Percentiles rank a stretch among this genome's conserved stretches.
phyloP scores from a whole-genome alignment of 2,888 invertebrate genomes.

The Troilus luridus region DNA sequence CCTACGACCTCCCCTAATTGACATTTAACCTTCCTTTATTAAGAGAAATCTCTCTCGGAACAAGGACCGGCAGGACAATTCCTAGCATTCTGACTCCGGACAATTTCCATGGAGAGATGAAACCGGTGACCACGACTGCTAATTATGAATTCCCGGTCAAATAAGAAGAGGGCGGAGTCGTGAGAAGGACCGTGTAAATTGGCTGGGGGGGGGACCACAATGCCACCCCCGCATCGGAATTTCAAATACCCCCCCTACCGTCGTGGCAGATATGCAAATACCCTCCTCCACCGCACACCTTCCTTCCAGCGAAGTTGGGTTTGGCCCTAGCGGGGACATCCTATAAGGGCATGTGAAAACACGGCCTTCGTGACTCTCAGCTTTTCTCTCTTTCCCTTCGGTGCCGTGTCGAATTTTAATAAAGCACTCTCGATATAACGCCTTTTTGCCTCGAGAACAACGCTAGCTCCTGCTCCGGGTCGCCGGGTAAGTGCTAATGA shows the following conservation, averaged over 20 bases:
- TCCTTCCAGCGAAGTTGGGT: conserved; percentile 27
- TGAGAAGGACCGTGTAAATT: conserved; percentile 57
- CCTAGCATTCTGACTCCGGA: not conserved
- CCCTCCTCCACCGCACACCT: conserved; percentile 40
- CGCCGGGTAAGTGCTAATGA: not conserved
- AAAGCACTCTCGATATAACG: conserved; percentile 49
- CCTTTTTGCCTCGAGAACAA: conserved; percentile 15
- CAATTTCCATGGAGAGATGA: conserved; percentile 47
- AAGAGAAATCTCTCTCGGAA: not conserved
- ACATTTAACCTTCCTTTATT: conserved; percentile 37
- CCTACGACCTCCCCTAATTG: not conserved
- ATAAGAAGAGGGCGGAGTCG: conserved; percentile 57
- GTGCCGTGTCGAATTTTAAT: conserved; percentile 55
- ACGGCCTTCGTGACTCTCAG: conserved; percentile 51
- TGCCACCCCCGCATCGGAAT: conserved; percentile 59
- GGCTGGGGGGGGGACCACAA: conserved; percentile 54
- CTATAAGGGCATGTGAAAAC: conserved; percentile 54
- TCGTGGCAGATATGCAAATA: conserved; percentile 33
- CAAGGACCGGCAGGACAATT: conserved; percentile 15
- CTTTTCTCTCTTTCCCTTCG: conserved; percentile 51
- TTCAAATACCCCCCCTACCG: conserved; percentile 55
- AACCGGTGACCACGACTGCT: conserved; percentile 48
- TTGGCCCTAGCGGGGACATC: conserved; percentile 50
- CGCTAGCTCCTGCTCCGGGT: not conserved
- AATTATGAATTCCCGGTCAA: conserved; percentile 58